Evolutionary conservation across 2,113 vertebrate genomes (phyloP).

Genomic region (Lepidothrix coronata): DNA sequence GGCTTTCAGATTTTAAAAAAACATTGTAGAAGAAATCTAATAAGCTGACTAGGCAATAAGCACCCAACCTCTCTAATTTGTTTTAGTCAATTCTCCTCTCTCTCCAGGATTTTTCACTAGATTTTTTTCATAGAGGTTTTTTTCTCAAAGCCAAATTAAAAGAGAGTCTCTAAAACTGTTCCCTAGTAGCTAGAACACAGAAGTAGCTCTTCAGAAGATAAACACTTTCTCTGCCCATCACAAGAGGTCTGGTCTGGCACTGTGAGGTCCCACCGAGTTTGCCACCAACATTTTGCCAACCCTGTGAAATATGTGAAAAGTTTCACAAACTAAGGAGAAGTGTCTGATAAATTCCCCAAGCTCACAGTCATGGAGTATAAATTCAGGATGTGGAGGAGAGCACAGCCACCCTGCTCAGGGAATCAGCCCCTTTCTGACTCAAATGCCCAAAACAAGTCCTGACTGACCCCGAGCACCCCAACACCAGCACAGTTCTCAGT

Average conservation of each 20-base stretch:
- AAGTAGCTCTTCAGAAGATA: not conserved
- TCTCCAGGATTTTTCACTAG: not conserved
- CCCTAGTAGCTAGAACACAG: not conserved
- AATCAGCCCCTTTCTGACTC: rapidly evolving
- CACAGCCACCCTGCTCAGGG: rapidly evolving
- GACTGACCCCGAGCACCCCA: not conserved
- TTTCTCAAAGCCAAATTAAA: not conserved
- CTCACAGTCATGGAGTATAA: rapidly evolving
- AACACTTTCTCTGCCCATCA: not conserved
- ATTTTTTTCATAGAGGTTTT: not conserved
- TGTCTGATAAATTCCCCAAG: not conserved
- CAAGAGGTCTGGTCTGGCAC: rapidly evolving
- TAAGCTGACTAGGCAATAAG: slow-evolving; percentile 44
- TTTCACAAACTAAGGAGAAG: not conserved
- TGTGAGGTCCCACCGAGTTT: rapidly evolving
- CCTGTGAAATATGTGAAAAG: not conserved
- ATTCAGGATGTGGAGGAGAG: not conserved
- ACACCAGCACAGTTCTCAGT: not conserved
- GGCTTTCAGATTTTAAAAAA: slow-evolving; percentile 18
- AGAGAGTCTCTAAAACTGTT: not conserved
- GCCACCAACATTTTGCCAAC: not conserved
- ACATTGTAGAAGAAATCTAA: slow-evolving; percentile 9
- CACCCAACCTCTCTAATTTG: not conserved
- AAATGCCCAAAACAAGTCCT: not conserved
- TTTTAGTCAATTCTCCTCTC: not conserved